A percentile compares a stretch with the other conserved stretches of the same genome.
Conservation (phyloP, 2,888 invertebrate species). For the Apodemia mormo region DNA sequence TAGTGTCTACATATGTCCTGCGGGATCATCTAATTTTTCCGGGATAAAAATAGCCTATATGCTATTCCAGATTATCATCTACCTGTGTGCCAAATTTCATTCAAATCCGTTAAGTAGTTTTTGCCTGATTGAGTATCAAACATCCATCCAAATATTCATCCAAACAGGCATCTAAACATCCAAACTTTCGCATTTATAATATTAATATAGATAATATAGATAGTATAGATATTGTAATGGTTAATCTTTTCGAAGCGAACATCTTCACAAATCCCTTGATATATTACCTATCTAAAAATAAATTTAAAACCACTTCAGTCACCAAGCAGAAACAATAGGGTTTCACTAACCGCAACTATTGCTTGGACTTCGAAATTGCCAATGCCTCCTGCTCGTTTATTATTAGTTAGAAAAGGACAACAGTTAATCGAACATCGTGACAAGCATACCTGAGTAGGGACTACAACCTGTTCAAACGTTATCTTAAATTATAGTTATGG, state of each 20-base stretch:
- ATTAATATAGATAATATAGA: no score
- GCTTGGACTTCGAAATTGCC: conserved; percentile 32
- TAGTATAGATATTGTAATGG: no score
- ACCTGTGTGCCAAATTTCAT: no score
- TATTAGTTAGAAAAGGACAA: conserved; percentile 28
- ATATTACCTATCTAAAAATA: background rate
- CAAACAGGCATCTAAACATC: no score
- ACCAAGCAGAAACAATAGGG: conserved; percentile 47
- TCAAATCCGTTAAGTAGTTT: no score
- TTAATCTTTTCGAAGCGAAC: background rate
- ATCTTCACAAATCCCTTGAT: background rate
- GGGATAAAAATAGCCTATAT: no score
- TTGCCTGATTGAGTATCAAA: no score
- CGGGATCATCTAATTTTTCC: no score
- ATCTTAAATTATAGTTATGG: conserved; percentile 27
- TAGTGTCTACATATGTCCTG: no score
- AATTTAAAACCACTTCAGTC: conserved; percentile 25
- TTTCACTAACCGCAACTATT: conserved; percentile 64
- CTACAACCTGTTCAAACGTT: conserved; percentile 32
- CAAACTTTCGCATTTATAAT: no score
- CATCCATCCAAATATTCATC: no score
- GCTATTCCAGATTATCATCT: no score
- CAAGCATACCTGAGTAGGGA: conserved; percentile 34
- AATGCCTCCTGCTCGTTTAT: conserved; percentile 28
- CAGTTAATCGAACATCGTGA: conserved; percentile 31